phyloP scores from a whole-genome alignment of 2,113 vertebrate species.

The Gopherus evgoodei region DNA sequence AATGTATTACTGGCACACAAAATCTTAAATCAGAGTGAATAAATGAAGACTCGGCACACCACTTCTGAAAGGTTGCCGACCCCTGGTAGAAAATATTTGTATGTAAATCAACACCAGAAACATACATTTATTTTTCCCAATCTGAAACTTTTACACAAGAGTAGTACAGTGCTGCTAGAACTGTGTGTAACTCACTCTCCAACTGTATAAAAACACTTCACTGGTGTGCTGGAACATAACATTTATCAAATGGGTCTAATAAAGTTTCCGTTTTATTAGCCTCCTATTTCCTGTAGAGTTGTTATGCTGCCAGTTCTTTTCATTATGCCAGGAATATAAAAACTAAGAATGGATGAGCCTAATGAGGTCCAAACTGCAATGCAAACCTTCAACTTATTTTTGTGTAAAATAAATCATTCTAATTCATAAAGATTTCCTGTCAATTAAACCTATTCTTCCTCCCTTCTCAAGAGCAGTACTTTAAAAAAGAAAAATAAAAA shows the following conservation, averaged over 20 bases:
- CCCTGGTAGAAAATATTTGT: not conserved
- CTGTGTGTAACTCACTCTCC: conserved; percentile 48
- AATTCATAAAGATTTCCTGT: not conserved
- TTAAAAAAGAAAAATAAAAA: not conserved
- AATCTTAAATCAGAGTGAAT: too few relatives aligned
- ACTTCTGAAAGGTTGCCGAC: too few relatives aligned
- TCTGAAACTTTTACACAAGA: conserved; percentile 45
- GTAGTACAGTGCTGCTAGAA: conserved; percentile 44
- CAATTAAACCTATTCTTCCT: not conserved
- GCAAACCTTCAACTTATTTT: not conserved
- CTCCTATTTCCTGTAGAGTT: conserved; percentile 64
- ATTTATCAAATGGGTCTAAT: conserved; percentile 74
- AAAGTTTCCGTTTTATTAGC: conserved; percentile 67
- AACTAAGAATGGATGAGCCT: conserved; percentile 73
- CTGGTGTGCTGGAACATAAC: conserved; percentile 67
- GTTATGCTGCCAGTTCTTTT: conserved; percentile 63
- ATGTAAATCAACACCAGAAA: conserved; percentile 26
- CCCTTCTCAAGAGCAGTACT: not conserved
- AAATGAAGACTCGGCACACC: too few relatives aligned
- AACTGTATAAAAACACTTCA: conserved; percentile 70
- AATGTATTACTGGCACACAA: too few relatives aligned
- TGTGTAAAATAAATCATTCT: not conserved
- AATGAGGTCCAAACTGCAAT: conserved; percentile 67
- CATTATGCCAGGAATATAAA: conserved; percentile 68
- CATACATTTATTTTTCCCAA: conserved; percentile 55